These are phyloP conservation scores for Pogonophryne albipinna DNA, from an alignment of 2,797 vertebrate species.

Conservation along the genomic window DNA sequence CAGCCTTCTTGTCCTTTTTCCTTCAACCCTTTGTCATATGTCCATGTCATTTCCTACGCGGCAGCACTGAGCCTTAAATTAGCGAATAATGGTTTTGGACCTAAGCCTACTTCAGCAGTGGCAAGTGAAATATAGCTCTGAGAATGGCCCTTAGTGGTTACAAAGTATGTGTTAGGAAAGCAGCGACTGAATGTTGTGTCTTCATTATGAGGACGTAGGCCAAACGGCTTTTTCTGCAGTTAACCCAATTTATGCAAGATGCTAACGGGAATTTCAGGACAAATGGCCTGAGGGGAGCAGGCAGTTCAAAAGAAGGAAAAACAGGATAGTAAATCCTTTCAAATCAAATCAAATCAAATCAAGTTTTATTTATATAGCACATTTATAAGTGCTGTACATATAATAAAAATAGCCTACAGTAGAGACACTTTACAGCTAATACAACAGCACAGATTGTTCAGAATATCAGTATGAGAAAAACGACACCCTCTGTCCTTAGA, in stretches of 20 bases:
- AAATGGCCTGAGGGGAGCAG: constrained; percentile 57
- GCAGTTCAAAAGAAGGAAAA: constrained; percentile 61
- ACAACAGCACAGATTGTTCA: too few relatives aligned
- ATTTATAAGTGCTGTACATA: too few relatives aligned
- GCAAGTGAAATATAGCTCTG: constrained; percentile 60
- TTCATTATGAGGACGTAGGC: constrained; percentile 52
- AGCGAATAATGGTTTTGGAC: constrained; percentile 68
- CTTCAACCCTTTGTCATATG: constrained; percentile 41
- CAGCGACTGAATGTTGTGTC: constrained; percentile 51
- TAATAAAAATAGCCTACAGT: too few relatives aligned
- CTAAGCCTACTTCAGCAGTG: constrained; percentile 32
- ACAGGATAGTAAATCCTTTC: constrained; percentile 66
- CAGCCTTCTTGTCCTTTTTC: constrained; percentile 32
- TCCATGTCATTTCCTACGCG: constrained; percentile 56
- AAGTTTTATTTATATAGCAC: too few relatives aligned
- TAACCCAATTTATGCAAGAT: constrained; percentile 13
- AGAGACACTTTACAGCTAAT: too few relatives aligned
- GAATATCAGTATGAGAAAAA: too few relatives aligned
- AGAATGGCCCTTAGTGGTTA: constrained; percentile 52
- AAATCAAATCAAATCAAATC: too few relatives aligned
- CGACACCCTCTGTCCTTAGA: too few relatives aligned
- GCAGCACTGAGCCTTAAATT: constrained; percentile 65
- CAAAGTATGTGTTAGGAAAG: constrained; percentile 63
- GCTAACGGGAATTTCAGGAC: constrained; percentile 35
- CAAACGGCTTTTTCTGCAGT: constrained; percentile 37